Evolutionary conservation across 1,140 invertebrate genomes (phyloP), one percentile per base, ranked within the genome.

Genomic region (Riptortus pedestris): DNA sequence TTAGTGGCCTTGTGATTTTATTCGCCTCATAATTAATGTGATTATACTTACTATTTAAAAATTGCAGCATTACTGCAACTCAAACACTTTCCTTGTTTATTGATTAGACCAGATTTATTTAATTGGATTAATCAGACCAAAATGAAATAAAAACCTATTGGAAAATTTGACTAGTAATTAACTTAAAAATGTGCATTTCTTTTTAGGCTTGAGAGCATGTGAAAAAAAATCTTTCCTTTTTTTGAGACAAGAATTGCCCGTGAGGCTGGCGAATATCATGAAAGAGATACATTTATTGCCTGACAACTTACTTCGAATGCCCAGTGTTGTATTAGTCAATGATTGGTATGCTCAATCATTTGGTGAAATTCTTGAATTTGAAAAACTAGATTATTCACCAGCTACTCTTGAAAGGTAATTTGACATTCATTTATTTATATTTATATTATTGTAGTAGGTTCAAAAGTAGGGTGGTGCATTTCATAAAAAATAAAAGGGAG

Each of bases 231-330:
- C 91, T 0, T 96, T 86, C 72, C 80, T 91, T 67, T 98, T 98
- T 73, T 79, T 98, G n/a, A 81, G 92, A 48, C 93, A 96, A 74
- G 95, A 98, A 77, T 74, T 98, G 52, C 94, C 94, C 1, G 94
- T 98, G 1, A 81, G 95, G 55, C 77, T 98, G 68, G 93, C 95
- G 7, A 97, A 98, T 73, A 98, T 98, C 67, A 98, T 98, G 93
- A 95, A 96, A 75, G 95, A 98, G 77, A 95, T 98, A 70, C 88
- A 92, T 51, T 75, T 96, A 27, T 76, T 98, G 16, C 96, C 96
- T 0, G 88, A 93, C 61, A 88, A 90, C 71, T 79, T 98, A 7
- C 77, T 95, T 1, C 79, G 83, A 63, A 95, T 92, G 83, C 91
- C 91, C 0, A 95, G 92, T 0, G 90, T 96, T 4, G 80, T 83